These are phyloP conservation scores for Volucella inanis DNA, from an alignment of 2,888 invertebrate species.

Conservation along the genomic window DNA sequence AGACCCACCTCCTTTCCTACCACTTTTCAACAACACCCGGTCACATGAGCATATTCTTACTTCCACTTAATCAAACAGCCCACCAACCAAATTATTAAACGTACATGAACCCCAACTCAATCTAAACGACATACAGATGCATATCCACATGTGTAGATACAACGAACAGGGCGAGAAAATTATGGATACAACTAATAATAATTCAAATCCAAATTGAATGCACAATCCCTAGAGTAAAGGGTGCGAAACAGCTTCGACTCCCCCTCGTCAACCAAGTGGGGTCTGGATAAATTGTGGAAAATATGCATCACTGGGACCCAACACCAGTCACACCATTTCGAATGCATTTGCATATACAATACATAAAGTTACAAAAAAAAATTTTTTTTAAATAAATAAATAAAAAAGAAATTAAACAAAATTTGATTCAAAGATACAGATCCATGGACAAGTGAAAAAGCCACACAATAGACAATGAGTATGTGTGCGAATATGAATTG, in stretches of 20 bases:
- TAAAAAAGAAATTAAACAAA: neutral
- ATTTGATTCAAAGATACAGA: neutral
- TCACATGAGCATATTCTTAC: slow-evolving; percentile 15
- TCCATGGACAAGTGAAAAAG: slow-evolving; percentile 21
- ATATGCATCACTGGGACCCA: slow-evolving; percentile 34
- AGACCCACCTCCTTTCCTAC: slow-evolving; percentile 27
- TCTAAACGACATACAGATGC: too few species aligned
- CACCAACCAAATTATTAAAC: slow-evolving; percentile 38
- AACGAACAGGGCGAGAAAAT: neutral
- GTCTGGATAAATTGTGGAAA: neutral
- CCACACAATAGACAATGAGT: slow-evolving; percentile 21
- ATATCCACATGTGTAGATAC: too few species aligned
- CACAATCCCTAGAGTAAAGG: slow-evolving; percentile 51
- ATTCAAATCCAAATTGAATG: slow-evolving; percentile 35
- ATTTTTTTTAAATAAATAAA: neutral
- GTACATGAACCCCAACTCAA: slow-evolving; percentile 46
- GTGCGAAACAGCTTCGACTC: slow-evolving; percentile 40
- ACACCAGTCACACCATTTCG: slow-evolving; percentile 27
- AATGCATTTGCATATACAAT: slow-evolving; percentile 51
- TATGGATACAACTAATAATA: neutral
- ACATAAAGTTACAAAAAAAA: slow-evolving; percentile 6
- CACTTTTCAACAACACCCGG: slow-evolving; percentile 16
- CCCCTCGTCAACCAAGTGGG: slow-evolving; percentile 1
- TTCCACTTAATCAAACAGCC: slow-evolving; percentile 41
- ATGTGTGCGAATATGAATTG: too few species aligned